phyloP scores from a whole-genome alignment of 2,113 vertebrate genomes.

The Gymnarchus niloticus region DNA sequence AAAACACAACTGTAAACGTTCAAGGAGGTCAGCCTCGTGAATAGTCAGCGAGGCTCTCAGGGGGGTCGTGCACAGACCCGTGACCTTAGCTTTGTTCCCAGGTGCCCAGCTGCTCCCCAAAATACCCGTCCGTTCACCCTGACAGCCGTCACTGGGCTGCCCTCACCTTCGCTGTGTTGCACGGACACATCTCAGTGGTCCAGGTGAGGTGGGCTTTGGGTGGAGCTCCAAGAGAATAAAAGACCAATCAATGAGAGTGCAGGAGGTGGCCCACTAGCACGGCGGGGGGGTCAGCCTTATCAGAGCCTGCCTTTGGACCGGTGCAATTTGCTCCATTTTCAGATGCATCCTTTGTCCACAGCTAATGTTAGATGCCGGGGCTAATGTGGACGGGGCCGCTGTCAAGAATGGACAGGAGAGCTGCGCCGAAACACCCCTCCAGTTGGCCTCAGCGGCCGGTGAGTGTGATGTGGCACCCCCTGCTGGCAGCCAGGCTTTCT shows the following conservation, averaged over 20 bases:
- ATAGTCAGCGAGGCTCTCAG: background rate
- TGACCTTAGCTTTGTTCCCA: conserved; percentile 36
- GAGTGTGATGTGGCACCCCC: conserved; percentile 34
- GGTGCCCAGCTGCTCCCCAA: conserved; percentile 79
- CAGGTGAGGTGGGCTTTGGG: conserved; percentile 67
- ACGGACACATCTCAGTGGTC: conserved; percentile 91
- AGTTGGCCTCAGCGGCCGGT: conserved; percentile 96
- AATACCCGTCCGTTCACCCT: conserved; percentile 84
- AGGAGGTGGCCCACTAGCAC: background rate
- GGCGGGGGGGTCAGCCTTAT: background rate
- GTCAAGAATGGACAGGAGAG: conserved; percentile 82
- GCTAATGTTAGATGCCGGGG: conserved; percentile 91
- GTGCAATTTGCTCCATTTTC: background rate
- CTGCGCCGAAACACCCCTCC: conserved; percentile 81
- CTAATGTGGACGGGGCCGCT: conserved; percentile 84
- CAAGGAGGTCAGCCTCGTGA: background rate
- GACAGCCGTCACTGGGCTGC: conserved; percentile 92
- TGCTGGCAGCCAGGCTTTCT: background rate
- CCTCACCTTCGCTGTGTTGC: conserved; percentile 85
- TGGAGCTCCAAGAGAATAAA: background rate
- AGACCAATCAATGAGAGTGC: background rate
- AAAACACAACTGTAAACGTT: too few species aligned
- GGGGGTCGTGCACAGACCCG: too few species aligned
- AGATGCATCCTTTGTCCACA: conserved; percentile 43
- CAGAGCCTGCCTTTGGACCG: background rate